Base-by-base conservation (phyloP, 2,113 vertebrate species). In the Clarias gariepinus region DNA sequence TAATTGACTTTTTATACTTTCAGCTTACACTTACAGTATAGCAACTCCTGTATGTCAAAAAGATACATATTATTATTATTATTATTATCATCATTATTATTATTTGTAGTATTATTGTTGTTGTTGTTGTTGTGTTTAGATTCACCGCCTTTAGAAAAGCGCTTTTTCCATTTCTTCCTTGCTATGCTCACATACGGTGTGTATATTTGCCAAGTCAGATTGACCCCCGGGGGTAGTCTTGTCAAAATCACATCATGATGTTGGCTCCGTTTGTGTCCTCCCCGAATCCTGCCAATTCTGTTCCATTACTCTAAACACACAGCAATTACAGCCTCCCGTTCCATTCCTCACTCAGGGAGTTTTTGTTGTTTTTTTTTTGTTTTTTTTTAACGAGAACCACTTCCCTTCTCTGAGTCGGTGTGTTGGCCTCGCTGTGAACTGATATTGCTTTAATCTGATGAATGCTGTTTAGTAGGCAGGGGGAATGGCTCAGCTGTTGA, bases 191-290 rank as follows among this genome's bases (percentile, higher is more conserved):
- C 81, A 23, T 64, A 21, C 13, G 28, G 21, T 76, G 77, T 81
- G 52, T 68, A 52, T 1, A 16, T 68, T 83, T 71, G 63, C 83
- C 82, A 82, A 69, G 63, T 57, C 41, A 79, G 73, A 89, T 53
- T 60, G 79, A 83, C 79, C 87, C 61, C 3, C 28, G 66, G 71
- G 74, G 81, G 58, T 57, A 71, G 47, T 36, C 68, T 21, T 23
- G 52, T 66, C 85, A 47, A 83, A 87, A 82, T 64, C 30, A 18
- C 85, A 86, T 89, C 74, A 83, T 47, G 83, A 66, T 6, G 83
- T 36, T 81, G 74, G 80, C 74, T 76, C 25, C 18, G 47, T 68
- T 77, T 57, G 16, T 57, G 18, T 28, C 18, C 68, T n/a, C 30
- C 76, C 85, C 61, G 53, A 12, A 33, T 86, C 57, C 28, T 15